phyloP scores from a whole-genome alignment of 2,113 vertebrate species.

The Erythrolamprus reginae region DNA sequence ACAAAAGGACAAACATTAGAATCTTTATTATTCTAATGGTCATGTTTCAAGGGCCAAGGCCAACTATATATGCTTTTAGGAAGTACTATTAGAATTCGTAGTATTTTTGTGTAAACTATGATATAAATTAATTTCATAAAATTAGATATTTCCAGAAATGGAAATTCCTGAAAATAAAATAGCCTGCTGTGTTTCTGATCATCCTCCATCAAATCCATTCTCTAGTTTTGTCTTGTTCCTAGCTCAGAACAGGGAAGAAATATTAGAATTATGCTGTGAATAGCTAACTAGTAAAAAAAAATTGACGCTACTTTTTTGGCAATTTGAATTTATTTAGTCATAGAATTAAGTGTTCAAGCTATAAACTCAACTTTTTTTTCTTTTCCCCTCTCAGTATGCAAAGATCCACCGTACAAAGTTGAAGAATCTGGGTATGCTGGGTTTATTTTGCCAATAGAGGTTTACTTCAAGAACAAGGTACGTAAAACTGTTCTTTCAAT shows the following conservation, averaged over 20 bases:
- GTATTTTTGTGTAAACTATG: background rate
- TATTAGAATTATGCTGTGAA: background rate
- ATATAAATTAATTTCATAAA: background rate
- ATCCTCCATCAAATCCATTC: background rate
- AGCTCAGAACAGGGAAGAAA: background rate
- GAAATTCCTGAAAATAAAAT: background rate
- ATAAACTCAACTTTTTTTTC: conserved; percentile 21
- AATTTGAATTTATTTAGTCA: background rate
- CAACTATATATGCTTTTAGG: background rate
- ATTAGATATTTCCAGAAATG: background rate
- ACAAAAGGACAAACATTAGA: background rate
- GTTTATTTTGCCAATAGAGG: conserved; percentile 88
- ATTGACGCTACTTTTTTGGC: background rate
- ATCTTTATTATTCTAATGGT: background rate
- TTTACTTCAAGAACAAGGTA: conserved; percentile 94
- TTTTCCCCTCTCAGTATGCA: conserved; percentile 75
- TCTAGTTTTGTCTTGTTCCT: background rate
- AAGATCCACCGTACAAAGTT: conserved; percentile 89
- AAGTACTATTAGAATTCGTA: background rate
- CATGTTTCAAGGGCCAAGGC: background rate
- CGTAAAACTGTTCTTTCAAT: conserved; percentile 34
- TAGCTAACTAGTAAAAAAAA: background rate
- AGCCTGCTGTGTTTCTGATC: background rate
- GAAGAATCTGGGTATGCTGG: conserved; percentile 91
- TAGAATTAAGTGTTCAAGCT: background rate